Evolutionary conservation across 2,797 vertebrate genomes (phyloP).

Genomic region (Pempheris klunzingeri): DNA sequence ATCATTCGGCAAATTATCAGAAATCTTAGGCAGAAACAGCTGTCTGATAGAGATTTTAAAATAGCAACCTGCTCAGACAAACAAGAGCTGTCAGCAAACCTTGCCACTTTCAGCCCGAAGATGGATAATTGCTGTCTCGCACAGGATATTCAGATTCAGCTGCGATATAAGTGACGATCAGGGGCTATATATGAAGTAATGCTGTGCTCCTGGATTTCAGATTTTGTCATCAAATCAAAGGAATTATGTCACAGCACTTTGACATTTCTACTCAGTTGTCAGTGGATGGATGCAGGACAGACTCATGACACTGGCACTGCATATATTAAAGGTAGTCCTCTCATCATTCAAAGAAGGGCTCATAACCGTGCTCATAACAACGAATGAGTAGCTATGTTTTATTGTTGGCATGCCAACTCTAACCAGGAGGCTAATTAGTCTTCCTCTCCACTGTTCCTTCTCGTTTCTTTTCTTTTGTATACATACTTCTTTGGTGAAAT

Average conservation of each 20-base stretch:
- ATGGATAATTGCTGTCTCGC: not conserved
- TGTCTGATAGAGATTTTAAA: constrained; percentile 27
- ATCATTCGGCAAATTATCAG: constrained; percentile 20
- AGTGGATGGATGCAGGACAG: not conserved
- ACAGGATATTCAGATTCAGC: constrained; percentile 3
- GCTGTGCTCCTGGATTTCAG: not conserved
- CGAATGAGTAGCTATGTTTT: not conserved
- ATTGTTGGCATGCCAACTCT: constrained; percentile 21
- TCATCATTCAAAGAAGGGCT: not conserved
- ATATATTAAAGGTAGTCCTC: not conserved
- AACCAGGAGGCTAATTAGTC: constrained; percentile 1
- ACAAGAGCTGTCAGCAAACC: constrained; percentile 19
- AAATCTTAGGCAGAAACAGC: constrained; percentile 12
- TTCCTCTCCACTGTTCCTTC: not conserved
- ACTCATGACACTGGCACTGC: not conserved
- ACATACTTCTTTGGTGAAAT: not conserved
- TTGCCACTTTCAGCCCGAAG: not conserved
- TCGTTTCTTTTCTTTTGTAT: not conserved
- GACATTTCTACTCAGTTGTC: not conserved
- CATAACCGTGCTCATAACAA: not conserved
- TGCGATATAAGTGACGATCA: not conserved
- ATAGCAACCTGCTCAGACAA: constrained; percentile 10
- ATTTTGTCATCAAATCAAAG: not conserved
- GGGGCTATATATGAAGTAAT: not conserved
- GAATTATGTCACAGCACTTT: constrained; percentile 1